Conservation (phyloP, 2,888 invertebrate genomes). For the Piscicola geometra region DNA sequence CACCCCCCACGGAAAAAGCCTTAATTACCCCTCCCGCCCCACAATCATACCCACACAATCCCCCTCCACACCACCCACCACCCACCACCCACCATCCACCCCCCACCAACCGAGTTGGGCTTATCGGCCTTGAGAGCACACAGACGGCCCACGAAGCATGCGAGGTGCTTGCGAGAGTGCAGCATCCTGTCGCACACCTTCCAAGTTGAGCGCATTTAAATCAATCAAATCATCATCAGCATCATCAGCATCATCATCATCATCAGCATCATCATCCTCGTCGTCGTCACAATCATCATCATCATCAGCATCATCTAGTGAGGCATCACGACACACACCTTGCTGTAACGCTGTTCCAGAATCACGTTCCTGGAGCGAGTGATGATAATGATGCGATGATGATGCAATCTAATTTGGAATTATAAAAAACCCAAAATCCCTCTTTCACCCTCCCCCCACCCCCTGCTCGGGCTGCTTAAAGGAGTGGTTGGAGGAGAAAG, state of each 20-base stretch:
- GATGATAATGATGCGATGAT: too few species aligned
- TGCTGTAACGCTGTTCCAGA: not conserved
- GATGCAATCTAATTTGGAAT: too few species aligned
- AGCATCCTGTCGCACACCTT: slow-evolving; percentile 31
- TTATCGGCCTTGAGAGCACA: slow-evolving; percentile 29
- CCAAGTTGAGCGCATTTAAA: not conserved
- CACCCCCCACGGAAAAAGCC: too few species aligned
- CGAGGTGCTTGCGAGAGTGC: slow-evolving; percentile 27
- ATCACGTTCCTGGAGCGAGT: not conserved
- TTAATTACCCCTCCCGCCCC: too few species aligned
- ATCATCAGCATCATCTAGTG: too few species aligned
- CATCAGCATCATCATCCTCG: too few species aligned
- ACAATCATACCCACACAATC: too few species aligned
- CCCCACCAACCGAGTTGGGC: slow-evolving; percentile 33
- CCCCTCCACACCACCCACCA: too few species aligned
- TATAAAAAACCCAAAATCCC: not conserved
- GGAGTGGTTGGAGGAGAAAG: slow-evolving; percentile 65
- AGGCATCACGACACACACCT: not conserved
- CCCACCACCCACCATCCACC: too few species aligned
- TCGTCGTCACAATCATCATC: too few species aligned
- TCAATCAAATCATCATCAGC: too few species aligned
- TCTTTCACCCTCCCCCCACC: not conserved
- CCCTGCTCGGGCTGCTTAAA: slow-evolving; percentile 32
- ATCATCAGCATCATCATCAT: too few species aligned
- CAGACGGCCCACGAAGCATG: not conserved